A percentile compares a stretch with the other conserved stretches of the same genome.
Conservation (phyloP, 2,888 invertebrate genomes). For the Caradrina kadenii region DNA sequence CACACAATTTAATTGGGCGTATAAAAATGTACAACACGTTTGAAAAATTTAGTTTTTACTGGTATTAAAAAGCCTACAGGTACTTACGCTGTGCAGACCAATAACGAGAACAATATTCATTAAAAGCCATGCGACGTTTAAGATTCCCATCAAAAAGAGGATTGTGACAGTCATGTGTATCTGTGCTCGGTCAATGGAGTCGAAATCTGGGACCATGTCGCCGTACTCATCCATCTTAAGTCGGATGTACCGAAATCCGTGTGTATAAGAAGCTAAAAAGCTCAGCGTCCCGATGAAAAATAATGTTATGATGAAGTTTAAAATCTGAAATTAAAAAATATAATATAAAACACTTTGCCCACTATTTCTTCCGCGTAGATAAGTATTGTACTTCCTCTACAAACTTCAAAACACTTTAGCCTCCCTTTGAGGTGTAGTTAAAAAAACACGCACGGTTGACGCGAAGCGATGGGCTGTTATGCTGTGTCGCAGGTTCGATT, state of each 20-base stretch:
- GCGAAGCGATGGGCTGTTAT: too few relatives aligned
- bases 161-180: constrained; percentile 34
- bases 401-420: too few relatives aligned
- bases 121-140: constrained; percentile 57
- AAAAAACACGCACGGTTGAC: too few relatives aligned
- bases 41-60: too few relatives aligned
- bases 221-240: constrained; percentile 32
- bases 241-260: constrained; percentile 55
- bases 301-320: constrained; percentile 54
- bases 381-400: too few relatives aligned
- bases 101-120: constrained; percentile 53
- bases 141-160: constrained; percentile 33
- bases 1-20: too few relatives aligned
- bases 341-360: not conserved
- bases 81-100: constrained; percentile 58
- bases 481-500: too few relatives aligned
- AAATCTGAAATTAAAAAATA: constrained; percentile 38
- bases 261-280: constrained; percentile 56
- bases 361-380: too few relatives aligned
- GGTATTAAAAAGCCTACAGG: too few relatives aligned
- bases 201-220: constrained; percentile 27
- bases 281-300: constrained; percentile 51
- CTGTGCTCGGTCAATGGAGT: constrained; percentile 26
- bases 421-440: too few relatives aligned
- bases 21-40: too few relatives aligned